Conservation (phyloP, 2,113 vertebrate species). For the Chaetura pelagica region DNA sequence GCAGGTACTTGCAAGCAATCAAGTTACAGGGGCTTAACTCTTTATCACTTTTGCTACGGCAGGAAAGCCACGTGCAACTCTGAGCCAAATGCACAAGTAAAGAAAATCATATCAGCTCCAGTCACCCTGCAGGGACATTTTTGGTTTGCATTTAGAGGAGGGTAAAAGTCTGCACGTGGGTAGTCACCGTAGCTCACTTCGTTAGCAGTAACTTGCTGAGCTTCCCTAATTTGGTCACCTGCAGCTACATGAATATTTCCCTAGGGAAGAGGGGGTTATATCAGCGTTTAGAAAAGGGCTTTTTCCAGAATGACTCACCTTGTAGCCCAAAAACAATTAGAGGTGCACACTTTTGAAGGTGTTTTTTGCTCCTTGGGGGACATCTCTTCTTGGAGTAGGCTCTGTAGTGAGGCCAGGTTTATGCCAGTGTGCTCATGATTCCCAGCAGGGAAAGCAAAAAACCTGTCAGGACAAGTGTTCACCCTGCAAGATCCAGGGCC, state of each 20-base stretch:
- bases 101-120: not conserved
- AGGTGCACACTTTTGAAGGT: not conserved
- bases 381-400: not conserved
- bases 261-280: not conserved
- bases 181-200: not conserved
- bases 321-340: not conserved
- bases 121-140: conserved; percentile 40
- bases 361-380: not conserved
- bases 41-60: conserved; percentile 11
- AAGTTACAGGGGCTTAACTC: conserved; percentile 13
- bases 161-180: not conserved
- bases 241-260: conserved; percentile 28
- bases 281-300: not conserved
- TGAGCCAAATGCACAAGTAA: conserved; percentile 20
- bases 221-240: conserved; percentile 10
- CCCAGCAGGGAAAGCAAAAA: not conserved
- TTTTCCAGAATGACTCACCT: conserved; percentile 17
- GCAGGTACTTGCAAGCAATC: not conserved
- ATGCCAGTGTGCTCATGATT: not conserved
- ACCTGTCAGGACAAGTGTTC: not conserved
- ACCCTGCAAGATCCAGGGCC: not conserved
- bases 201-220: not conserved
- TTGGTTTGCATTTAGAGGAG: conserved; percentile 7
- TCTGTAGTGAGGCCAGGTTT: not conserved
- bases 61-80: not conserved